phyloP scores from a whole-genome alignment of 2,113 vertebrate species.

The Alethe castanea region DNA sequence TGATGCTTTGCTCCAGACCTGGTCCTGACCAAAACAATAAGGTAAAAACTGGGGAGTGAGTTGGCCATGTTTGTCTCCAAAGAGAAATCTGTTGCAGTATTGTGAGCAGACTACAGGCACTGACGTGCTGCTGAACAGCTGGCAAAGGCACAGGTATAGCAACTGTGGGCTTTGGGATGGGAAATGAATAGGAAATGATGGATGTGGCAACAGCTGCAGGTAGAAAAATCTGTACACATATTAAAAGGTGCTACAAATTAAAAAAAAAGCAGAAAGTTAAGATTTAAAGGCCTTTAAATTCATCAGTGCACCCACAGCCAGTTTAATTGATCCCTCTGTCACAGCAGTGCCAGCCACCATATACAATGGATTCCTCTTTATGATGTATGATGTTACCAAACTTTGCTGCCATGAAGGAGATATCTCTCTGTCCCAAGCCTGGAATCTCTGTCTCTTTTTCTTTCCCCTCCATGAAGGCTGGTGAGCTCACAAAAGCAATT shows the following conservation, averaged over 20 bases:
- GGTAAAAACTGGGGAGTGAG: background rate
- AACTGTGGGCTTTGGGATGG: background rate
- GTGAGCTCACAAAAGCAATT: background rate
- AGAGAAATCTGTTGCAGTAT: background rate
- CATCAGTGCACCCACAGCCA: background rate
- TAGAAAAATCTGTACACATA: background rate
- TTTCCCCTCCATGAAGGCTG: background rate
- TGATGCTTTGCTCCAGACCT: background rate
- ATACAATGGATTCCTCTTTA: background rate
- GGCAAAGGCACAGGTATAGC: background rate
- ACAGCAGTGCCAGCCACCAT: background rate
- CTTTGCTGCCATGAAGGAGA: background rate
- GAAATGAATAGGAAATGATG: background rate
- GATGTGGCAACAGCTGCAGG: background rate
- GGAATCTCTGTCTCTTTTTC: background rate
- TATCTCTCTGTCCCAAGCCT: background rate
- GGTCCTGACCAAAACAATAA: background rate
- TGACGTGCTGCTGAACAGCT: rapidly evolving
- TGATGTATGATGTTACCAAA: background rate
- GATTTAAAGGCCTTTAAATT: background rate
- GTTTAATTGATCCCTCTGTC: background rate
- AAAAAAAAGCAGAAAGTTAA: background rate
- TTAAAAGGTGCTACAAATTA: background rate
- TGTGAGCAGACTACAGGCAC: background rate
- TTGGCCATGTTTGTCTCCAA: rapidly evolving